Evolutionary conservation across 2,888 invertebrate species (phyloP), one percentile per base, ranked within the genome.

Genomic region (Aphelenchoides bicaudatus): DNA sequence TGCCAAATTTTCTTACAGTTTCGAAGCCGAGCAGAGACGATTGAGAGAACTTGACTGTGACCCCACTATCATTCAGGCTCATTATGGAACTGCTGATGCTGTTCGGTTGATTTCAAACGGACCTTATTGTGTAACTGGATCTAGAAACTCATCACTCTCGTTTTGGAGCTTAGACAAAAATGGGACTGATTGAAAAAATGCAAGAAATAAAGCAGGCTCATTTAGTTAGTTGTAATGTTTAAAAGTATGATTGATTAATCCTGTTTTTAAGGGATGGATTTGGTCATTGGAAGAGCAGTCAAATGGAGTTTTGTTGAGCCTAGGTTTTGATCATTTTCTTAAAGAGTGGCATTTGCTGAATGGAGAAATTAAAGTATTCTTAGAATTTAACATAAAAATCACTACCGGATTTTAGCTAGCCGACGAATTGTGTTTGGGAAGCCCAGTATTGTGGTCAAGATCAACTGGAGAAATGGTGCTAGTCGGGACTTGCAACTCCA

Each of bases 301-400:
- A 8, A 21, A 10, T 8, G 43, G 25, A 8, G 21, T 19, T 6
- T n/a, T 43, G 8, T 10, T 43, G 10, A 43, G 43, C 43, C 6
- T 25, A 25, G 43, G 43, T 25, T 43, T 43, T 25, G 43, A 43
- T 43, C 43, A 43, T 21, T 43, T 43, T n/a, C 21, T 43, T 19
- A 19, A 25, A n/a, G 10, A 10, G 43, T 43, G 43, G 43, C 10
- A 25, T 10, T 8, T 43, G 10, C 10, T 10, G 34, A 25, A 43
- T 25, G 43, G 43, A 19, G 16, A n/a, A n/a, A 19, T 10, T 10
- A 6, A 19, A 8, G 23, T 21, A 25, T 6, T 25, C 43, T 19
- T 21, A 43, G n/a, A n/a, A n/a, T n/a, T n/a, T n/a, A n/a, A n/a
- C n/a, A n/a, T n/a, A n/a, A n/a, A n/a, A n/a, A n/a, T n/a, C n/a